Base-by-base conservation (phyloP, 2,888 invertebrate genomes). In the Hypercompe scribonia region DNA sequence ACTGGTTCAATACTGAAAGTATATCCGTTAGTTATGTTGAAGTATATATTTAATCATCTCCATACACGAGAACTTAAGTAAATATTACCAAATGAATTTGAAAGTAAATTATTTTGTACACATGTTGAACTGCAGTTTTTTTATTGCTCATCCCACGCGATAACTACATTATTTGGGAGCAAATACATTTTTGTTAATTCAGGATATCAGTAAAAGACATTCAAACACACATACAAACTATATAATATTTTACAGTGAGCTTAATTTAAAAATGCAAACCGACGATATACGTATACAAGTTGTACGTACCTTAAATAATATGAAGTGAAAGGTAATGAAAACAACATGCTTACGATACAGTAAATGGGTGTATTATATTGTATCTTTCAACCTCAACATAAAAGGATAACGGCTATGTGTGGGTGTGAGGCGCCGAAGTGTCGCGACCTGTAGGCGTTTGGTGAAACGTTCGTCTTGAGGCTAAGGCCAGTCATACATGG, bases 371-470 rank as follows among this genome's bases (percentile, higher is more conserved):
- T 33, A 54, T 50, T 31, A 28, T 46, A 71, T 71, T 66, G 28
- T 63, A 72, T 67, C 61, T 61, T 72, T 46, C 63, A 36, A 8
- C 50, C 54, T 54, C 21, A 36, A 21, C 74, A 61, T 73, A 58
- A 73, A 65, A 75, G 72, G 68, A 73, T 81, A 80, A 81, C 74
- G 68, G 71, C 68, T 67, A 58, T 65, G 39, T 65, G 65, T 68
- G 74, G 46, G 54, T 34, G 67, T 68, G 46, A 58, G 86, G 86
- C 84, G 86, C 81, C 86, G 3, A 64, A n/a, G 42, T 24, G 86
- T 76, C 86, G 85, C 85, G 86, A 70, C 84, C 61, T 42, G 69
- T 46, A 34, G 84, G 81, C 81, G 80, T 36, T 73, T 31, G 24
- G 61, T 70, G 33, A 36, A 69, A 31, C 36, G 50, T 68, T 73